phyloP scores from a whole-genome alignment of 2,888 invertebrate genomes.

The Nephrotoma flavescens region DNA sequence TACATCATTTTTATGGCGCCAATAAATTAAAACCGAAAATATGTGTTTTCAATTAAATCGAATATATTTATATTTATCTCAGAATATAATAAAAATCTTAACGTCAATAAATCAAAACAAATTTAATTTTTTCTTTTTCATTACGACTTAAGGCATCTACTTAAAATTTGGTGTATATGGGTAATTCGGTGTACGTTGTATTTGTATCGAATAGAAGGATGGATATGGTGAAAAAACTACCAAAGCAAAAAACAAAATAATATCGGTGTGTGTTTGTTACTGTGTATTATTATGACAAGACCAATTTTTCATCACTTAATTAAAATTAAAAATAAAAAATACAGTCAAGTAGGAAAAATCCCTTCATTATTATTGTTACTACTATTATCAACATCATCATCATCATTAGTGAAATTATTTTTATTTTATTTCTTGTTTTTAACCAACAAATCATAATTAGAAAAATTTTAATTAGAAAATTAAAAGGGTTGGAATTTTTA shows the following conservation, averaged over 20 bases:
- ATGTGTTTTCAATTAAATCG: neutral
- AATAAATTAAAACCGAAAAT: neutral
- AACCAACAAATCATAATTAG: neutral
- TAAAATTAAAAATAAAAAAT: neutral
- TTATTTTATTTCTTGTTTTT: neutral
- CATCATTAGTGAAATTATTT: neutral
- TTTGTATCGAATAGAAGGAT: neutral
- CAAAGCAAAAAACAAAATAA: neutral
- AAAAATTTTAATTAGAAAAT: neutral
- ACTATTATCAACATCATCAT: neutral
- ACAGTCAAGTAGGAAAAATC: neutral
- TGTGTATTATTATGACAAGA: neutral
- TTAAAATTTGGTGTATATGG: neutral
- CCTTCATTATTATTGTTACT: neutral
- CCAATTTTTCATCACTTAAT: neutral
- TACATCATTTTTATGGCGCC: neutral
- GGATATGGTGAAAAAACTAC: neutral
- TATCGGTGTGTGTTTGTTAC: neutral
- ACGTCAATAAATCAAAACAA: neutral
- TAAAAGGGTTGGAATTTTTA: neutral
- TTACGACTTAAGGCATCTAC: neutral
- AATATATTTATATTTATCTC: neutral
- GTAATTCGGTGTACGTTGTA: neutral
- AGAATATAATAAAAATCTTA: neutral
- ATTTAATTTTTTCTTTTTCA: neutral